phyloP scores from a whole-genome alignment of 2,113 vertebrate species.

The Cynopterus brachyotis region DNA sequence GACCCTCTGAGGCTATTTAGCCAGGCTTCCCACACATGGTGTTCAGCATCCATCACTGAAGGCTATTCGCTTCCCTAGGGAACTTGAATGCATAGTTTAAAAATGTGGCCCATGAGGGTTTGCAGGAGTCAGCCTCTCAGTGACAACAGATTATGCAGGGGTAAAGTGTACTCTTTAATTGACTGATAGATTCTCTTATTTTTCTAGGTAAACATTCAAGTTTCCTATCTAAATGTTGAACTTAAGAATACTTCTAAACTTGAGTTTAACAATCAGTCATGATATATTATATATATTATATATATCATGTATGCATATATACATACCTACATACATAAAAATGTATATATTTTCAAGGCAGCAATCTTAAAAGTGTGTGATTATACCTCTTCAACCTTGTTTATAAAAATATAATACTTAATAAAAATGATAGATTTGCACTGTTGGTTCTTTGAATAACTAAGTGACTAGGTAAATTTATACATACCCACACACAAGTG shows the following conservation, averaged over 20 bases:
- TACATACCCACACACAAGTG: not conserved
- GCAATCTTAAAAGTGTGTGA: not conserved
- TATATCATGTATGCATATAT: too few species aligned
- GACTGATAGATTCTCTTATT: not conserved
- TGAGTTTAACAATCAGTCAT: not conserved
- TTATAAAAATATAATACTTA: not conserved
- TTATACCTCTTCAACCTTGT: not conserved
- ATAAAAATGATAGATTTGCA: not conserved
- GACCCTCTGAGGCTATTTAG: not conserved
- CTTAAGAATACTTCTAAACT: not conserved
- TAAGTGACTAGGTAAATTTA: not conserved
- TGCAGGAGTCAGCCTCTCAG: not conserved
- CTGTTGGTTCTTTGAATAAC: not conserved
- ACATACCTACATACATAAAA: too few species aligned
- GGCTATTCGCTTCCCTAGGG: not conserved
- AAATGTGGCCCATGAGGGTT: too few species aligned
- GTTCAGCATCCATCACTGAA: not conserved
- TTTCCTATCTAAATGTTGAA: not conserved
- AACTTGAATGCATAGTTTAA: too few species aligned
- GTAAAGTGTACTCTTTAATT: not conserved
- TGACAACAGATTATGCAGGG: fast-evolving
- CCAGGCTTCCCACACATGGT: not conserved
- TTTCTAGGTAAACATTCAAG: not conserved
- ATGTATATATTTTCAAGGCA: not conserved
- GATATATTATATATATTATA: too few species aligned